Conservation (phyloP, 2,797 vertebrate genomes). For the Eulemur coronatus region DNA sequence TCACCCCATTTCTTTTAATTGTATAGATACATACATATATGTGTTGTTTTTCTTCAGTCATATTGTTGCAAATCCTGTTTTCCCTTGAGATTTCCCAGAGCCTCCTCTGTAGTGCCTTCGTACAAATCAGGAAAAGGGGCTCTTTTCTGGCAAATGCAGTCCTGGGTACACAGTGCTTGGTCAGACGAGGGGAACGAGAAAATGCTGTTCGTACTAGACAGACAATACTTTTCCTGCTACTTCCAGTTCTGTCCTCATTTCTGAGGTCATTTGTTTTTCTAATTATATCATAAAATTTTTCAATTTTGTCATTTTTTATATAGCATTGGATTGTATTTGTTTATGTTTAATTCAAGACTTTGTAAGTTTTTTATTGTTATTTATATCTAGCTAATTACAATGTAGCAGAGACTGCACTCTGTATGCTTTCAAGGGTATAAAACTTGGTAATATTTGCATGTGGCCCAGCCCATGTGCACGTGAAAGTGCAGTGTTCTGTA, state of each 20-base stretch:
- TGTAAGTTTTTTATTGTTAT: background rate
- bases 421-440: background rate
- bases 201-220: fast-evolving
- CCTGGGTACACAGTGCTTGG: background rate
- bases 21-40: background rate
- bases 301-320: background rate
- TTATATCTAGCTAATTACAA: background rate
- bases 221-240: background rate
- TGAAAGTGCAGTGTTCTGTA: background rate
- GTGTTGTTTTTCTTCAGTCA: background rate
- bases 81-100: background rate
- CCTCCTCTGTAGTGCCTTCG: background rate
- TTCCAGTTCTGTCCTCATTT: background rate
- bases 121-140: background rate
- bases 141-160: background rate
- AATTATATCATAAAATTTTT: background rate
- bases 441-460: background rate
- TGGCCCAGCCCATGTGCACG: background rate
- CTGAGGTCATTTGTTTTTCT: too few relatives aligned
- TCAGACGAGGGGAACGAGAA: background rate
- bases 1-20: background rate
- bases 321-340: background rate
- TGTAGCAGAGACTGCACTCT: background rate
- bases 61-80: background rate
- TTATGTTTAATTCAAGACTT: background rate